Conservation (phyloP, 1,140 invertebrate species). For the Aphaenogaster floridana region DNA sequence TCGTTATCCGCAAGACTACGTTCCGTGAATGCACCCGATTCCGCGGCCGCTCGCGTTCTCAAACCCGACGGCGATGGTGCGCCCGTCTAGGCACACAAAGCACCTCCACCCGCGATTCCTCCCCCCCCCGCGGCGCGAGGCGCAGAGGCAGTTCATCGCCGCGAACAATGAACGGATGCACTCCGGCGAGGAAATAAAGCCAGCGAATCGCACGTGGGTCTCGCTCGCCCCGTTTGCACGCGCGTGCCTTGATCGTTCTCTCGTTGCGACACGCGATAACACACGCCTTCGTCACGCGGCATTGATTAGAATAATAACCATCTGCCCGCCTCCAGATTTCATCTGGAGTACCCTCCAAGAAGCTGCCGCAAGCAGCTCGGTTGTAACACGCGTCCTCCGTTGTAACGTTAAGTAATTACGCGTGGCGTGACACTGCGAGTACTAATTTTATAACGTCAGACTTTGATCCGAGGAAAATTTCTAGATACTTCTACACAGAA, state of each 20-base stretch:
- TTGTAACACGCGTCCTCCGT: neutral
- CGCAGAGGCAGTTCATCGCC: neutral
- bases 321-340: slow-evolving; percentile 9
- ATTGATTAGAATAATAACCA: slow-evolving; percentile 38
- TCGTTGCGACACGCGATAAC: slow-evolving; percentile 42
- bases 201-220: slow-evolving; percentile 41
- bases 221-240: slow-evolving; percentile 9
- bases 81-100: slow-evolving; percentile 5
- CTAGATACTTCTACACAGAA: too few relatives aligned
- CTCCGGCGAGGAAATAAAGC: slow-evolving; percentile 11
- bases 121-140: neutral
- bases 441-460: neutral
- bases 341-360: slow-evolving; percentile 5
- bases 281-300: slow-evolving; percentile 47
- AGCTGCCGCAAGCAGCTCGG: neutral
- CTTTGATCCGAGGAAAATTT: neutral
- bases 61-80: slow-evolving; percentile 2
- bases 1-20: slow-evolving; percentile 50
- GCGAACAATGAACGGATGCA: slow-evolving; percentile 50
- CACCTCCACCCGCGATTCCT: neutral
- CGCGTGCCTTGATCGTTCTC: slow-evolving; percentile 42
- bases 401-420: slow-evolving; percentile 5
- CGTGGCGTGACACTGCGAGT: neutral
- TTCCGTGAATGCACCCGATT: slow-evolving; percentile 2
- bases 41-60: neutral